phyloP scores from a whole-genome alignment of 2,888 invertebrate species.

The Amaurobius ferox region DNA sequence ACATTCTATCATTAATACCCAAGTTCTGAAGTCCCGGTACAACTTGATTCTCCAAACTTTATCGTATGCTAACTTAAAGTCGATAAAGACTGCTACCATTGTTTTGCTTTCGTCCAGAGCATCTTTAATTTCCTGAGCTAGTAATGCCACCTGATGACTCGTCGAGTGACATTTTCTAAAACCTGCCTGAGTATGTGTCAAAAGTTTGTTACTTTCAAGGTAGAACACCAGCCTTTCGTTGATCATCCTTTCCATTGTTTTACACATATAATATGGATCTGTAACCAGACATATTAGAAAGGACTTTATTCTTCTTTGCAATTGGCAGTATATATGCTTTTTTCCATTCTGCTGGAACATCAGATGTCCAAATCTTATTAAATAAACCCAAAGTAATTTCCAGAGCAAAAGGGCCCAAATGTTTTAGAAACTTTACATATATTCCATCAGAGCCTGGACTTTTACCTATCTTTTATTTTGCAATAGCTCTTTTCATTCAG shows the following conservation, averaged over 20 bases:
- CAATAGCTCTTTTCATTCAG: too few species aligned
- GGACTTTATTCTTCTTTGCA: not conserved
- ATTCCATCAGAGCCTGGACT: too few species aligned
- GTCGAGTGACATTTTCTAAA: not conserved
- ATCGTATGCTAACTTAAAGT: not conserved
- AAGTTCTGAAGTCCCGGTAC: not conserved
- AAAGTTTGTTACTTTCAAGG: not conserved
- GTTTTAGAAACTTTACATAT: too few species aligned
- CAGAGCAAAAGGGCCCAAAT: too few species aligned
- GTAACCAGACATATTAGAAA: not conserved
- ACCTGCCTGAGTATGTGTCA: not conserved
- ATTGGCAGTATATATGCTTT: not conserved
- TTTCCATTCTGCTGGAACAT: not conserved
- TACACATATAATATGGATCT: not conserved
- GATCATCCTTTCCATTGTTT: not conserved
- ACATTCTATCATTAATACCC: slow-evolving; percentile 10
- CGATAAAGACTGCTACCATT: not conserved
- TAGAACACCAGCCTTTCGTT: not conserved
- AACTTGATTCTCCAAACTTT: not conserved
- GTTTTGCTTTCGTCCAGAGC: not conserved
- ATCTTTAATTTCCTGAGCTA: not conserved
- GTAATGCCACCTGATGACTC: not conserved
- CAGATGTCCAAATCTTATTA: not conserved
- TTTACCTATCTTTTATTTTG: too few species aligned
- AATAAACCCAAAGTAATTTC: too few species aligned